Base-by-base conservation (phyloP, 2,797 vertebrate species). In the Arrhamphus sclerolepis region DNA sequence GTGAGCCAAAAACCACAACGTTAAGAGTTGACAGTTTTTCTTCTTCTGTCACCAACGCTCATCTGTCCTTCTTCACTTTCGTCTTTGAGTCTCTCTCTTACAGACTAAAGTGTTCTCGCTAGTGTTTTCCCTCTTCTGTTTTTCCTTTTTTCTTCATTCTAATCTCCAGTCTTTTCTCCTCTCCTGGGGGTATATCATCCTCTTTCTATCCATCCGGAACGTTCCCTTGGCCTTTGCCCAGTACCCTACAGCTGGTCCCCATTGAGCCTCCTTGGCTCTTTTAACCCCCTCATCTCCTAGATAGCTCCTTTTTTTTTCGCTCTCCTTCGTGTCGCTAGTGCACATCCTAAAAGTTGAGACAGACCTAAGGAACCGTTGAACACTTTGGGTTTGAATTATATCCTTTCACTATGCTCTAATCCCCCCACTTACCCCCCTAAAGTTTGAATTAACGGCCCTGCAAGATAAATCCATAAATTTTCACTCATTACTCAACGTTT, bases 241-340 rank as follows among this genome's bases (percentile, higher is more conserved):
- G 80, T 68, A 80, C 82, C 82, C 84, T 84, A 78, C 86, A 89
- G 88, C 83, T 91, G 88, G 80, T 88, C 83, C 70, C 81, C 77
- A 89, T 88, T 89, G 68, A 86, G 79, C 20, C 67, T 83, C 59
- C 41, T 63, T 44, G 40, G 66, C 69, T 83, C 59, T 75, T 26
- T 78, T 72, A 70, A 74, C 79, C 73, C 82, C 73, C 53, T 50
- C 73, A 66, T 66, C 75, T 72, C 66, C 60, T 51, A 39, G 8
- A 41, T 40, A 39, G 26, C 64, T 57, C 44, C 31, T 21, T 0
- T 43, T n/a, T n/a, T n/a, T n/a, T n/a, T n/a, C n/a, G 47, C 42
- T 46, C 19, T 47, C 50, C 39, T 38, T 4, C 34, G 13, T 8
- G 13, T 13, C 34, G 4, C 41, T 70, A 42, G 10, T 26, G 40